Evolutionary conservation across 2,888 invertebrate genomes (phyloP), one percentile per base, ranked within the genome.

Genomic region (Pheosia gnoma): DNA sequence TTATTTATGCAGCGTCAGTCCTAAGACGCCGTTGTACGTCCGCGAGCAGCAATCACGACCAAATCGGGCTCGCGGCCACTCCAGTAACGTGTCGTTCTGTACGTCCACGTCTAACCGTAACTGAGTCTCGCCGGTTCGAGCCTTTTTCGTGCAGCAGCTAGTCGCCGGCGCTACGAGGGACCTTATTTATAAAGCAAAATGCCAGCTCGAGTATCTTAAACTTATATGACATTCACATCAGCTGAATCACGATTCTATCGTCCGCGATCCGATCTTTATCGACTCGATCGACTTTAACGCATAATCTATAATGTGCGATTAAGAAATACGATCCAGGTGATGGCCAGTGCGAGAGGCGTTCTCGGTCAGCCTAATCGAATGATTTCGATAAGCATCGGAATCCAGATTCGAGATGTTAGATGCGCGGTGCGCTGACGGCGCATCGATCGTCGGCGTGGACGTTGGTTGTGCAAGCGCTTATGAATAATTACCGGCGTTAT

Each of bases 401-500:
- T 59, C 49, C 5, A 51, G 51, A 51, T 66, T 54, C 65, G 63
- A 65, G 74, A 74, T 68, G 68, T 74, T 76, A 68, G 60, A 61
- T 68, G 65, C 67, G 64, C 71, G 67, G 65, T 66, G 67, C 71
- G 73, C 67, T 70, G 68, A 70, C 66, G 62, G 66, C 68, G 75
- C 67, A 77, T 74, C 76, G 69, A 75, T 72, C 70, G 74, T 72
- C 68, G 77, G 74, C 72, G 74, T 72, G 65, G 72, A 68, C 68
- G 68, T 70, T 72, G 70, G 81, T 87, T 87, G 87, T 78, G 88
- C 82, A 85, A 87, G 77, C 78, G 77, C 74, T 81, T 82, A 84
- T 87, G 85, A 87, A 84, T 87, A 85, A 88, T 85, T 82, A 81
- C 81, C 77, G 78, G 78, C 72, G 72, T 80, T 70, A 80, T 75